These are phyloP conservation scores for Poecilia wingei DNA, from an alignment of 2,797 vertebrate genomes.

Conservation along the genomic window DNA sequence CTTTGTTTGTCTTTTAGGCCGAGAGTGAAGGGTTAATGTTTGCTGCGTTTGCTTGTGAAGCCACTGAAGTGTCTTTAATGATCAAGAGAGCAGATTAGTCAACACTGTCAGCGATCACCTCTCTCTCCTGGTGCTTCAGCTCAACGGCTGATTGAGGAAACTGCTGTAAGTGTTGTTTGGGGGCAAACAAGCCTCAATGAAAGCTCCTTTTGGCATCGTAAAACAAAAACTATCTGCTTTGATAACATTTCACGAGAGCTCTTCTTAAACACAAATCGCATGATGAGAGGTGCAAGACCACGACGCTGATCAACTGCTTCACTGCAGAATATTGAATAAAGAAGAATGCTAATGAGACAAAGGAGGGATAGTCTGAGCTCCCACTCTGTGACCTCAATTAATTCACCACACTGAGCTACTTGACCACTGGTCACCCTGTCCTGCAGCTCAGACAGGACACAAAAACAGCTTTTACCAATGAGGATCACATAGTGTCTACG, in stretches of 20 bases:
- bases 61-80: slow-evolving; percentile 73
- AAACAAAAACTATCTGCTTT: slow-evolving; percentile 10
- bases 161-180: not conserved
- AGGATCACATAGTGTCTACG: not conserved
- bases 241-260: not conserved
- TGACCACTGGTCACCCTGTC: slow-evolving; percentile 71
- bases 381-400: slow-evolving; percentile 79
- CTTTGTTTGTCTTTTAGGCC: slow-evolving; percentile 17
- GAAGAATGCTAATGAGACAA: slow-evolving; percentile 62
- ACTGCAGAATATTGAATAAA: slow-evolving; percentile 49
- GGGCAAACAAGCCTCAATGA: slow-evolving; percentile 20
- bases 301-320: slow-evolving; percentile 40
- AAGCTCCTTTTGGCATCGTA: not conserved
- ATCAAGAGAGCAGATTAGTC: slow-evolving; percentile 85
- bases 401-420: slow-evolving; percentile 80
- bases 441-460: slow-evolving; percentile 50
- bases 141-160: slow-evolving; percentile 18
- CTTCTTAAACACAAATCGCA: not conserved
- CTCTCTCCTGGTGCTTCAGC: slow-evolving; percentile 70
- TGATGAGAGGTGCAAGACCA: slow-evolving; percentile 11
- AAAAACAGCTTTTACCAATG: slow-evolving; percentile 19
- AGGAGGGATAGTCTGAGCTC: slow-evolving; percentile 52
- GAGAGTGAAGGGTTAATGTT: slow-evolving; percentile 57
- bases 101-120: slow-evolving; percentile 84
- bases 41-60: slow-evolving; percentile 70